Evolutionary conservation across 2,113 vertebrate species (phyloP), one percentile per base, ranked within the genome.

Genomic region (Ovis canadensis): DNA sequence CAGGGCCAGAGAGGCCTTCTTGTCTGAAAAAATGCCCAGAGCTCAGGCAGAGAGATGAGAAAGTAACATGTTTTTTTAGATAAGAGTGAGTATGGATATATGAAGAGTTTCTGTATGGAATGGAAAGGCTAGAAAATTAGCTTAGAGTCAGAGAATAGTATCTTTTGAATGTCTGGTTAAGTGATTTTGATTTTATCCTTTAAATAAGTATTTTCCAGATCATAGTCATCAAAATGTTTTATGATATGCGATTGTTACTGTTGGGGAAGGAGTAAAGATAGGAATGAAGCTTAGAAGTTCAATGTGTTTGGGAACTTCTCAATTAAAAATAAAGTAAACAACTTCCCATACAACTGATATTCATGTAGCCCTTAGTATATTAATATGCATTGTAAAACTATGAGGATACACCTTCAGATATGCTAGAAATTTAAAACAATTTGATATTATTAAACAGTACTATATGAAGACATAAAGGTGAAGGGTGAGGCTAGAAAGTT

Each of bases 141-240:
- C n/a, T 67, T 54, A 85, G 27, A 95, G 13, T 67, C 33, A 45
- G 17, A 12, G 15, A 84, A 59, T 59, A 59, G 64, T 43, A 55
- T 55, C 64, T 86, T 92, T 92, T 93, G 31, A 93, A 43, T 94
- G 48, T 50, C 45, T 91, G 2, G 4, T 33, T 89, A 71, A 77
- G 16, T 48, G 27, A 74, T 85, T 89, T 92, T 89, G 19, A 94
- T 59, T 88, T 92, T 90, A 33, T 57, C 14, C 29, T 74, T 91
- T 74, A 80, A 88, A 92, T 74, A 27, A 81, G 21, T 59, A 43
- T 85, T 95, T 21, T 83, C 40, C 6, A 59, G 33, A 84, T 19
- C 6, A 50, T 4, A 74, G 59, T 95, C 54, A 88, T 77, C 31
- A 52, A 90, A 19, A 62, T 87, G n/a, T 84, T 86, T 17, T 52